Conservation (phyloP, 2,888 invertebrate species). For the Caenorhabditis auriculariae region DNA sequence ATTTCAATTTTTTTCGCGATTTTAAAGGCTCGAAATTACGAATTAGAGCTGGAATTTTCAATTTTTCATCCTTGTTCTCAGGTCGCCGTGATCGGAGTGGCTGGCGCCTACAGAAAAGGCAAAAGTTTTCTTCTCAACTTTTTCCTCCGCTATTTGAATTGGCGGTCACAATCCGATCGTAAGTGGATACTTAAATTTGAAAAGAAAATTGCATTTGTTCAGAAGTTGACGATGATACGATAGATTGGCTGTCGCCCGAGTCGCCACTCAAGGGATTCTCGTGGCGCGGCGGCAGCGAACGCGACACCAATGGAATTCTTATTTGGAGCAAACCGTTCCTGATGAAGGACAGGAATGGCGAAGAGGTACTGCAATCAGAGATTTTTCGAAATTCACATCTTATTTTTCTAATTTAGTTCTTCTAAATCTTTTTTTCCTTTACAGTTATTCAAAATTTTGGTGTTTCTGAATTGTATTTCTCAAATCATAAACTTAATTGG, state of each 20-base stretch:
- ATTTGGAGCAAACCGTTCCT: constrained; percentile 49
- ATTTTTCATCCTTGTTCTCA: constrained; percentile 6
- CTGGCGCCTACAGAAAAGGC: constrained; percentile 49
- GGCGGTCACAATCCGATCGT: constrained; percentile 28
- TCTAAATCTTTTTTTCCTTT: no score
- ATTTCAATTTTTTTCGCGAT: no score
- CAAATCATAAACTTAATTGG: no score
- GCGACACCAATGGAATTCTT: constrained; percentile 50
- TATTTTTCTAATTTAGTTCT: no score
- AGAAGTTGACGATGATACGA: constrained; percentile 15
- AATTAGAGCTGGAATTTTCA: neutral
- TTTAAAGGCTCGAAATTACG: no score
- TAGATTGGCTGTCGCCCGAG: constrained; percentile 37
- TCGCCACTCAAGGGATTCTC: constrained; percentile 47
- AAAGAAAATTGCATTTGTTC: no score
- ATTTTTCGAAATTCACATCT: no score
- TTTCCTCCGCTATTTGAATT: constrained; percentile 48
- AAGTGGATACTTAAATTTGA: neutral
- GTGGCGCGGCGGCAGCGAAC: constrained; percentile 48
- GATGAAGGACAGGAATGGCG: constrained; percentile 44
- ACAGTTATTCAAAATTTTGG: no score
- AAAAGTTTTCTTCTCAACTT: constrained; percentile 51
- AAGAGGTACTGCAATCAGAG: constrained; percentile 22
- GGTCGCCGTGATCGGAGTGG: constrained; percentile 52
- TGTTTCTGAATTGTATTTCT: no score